Evolutionary conservation across 1,140 invertebrate species (phyloP), one percentile per base, ranked within the genome.

Genomic region (Meloidogyne floridensis): DNA sequence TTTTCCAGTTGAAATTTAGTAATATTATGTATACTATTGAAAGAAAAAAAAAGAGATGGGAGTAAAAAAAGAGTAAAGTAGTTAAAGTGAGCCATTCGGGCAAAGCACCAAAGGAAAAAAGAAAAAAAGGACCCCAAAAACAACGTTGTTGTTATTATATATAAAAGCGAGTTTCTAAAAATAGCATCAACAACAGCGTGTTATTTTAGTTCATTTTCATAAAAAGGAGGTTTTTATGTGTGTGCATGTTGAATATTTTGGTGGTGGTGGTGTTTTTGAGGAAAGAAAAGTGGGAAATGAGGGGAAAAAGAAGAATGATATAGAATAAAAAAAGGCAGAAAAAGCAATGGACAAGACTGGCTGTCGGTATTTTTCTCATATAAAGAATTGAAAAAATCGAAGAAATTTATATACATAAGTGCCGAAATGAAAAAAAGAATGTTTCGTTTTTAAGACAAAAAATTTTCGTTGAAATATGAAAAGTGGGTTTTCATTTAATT

Each of bases 201-300:
- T 69, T 76, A 76, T 76, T 76, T 77, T 56, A 65, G 65, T 59
- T 59, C 56, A 59, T 59, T 59, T 59, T 59, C 15, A 59, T 13
- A 59, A 4, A 15, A 59, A 13, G 5, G 13, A 13, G 56, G 56
- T 2, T 15, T 15, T 15, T 15, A 59, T 15, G 15, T 59, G 15
- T 59, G 15, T 59, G 11, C 56, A 59, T 59, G 56, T 59, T 59
- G 15, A 59, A 59, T 59, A 42, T n/a, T 15, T 54, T 75, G 73
- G 73, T 54, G 8, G 10, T 20, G 43, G 43, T n/a, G 75, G 54
- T 69, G 75, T 6, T 32, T 20, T 13, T 42, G 43, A 42, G 75
- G 10, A 20, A n/a, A 47, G 47, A 47, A 47, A 47, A 47, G 47
- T 47, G 43, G 42, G 18, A 75, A 32, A 32, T 42, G 72, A 18